Conservation (phyloP, 1,140 invertebrate genomes). For the Planococcus citri region DNA sequence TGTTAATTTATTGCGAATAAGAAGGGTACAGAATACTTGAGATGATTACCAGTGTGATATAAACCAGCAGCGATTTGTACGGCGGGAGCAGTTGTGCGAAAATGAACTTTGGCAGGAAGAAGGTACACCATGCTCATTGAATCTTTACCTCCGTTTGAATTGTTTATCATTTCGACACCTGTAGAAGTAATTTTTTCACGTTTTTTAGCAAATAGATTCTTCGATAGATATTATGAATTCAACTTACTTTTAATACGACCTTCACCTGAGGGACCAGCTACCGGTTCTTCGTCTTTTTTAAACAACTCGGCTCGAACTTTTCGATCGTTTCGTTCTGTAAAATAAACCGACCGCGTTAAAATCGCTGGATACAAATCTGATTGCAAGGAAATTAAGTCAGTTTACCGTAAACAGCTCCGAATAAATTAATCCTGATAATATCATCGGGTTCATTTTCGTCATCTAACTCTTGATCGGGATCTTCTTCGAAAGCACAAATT, state of each 20-base stretch:
- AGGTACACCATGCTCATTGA: conserved; percentile 55
- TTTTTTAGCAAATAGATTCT: not conserved
- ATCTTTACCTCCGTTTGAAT: conserved; percentile 47
- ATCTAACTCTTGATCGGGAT: conserved; percentile 38
- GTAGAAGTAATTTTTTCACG: not conserved
- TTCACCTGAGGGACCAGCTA: not conserved
- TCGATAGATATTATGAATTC: not conserved
- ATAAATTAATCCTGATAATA: conserved; percentile 41
- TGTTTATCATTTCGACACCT: conserved; percentile 25
- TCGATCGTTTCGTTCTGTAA: conserved; percentile 6
- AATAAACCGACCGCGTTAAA: not conserved
- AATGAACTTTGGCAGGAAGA: conserved; percentile 58
- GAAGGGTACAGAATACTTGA: not conserved
- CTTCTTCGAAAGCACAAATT: conserved; percentile 63
- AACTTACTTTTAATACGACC: not conserved
- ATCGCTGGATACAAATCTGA: not conserved
- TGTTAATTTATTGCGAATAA: not conserved
- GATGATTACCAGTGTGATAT: conserved; percentile 56
- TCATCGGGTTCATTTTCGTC: conserved; percentile 39
- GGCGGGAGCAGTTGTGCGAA: conserved; percentile 55
- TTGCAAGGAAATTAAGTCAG: not conserved
- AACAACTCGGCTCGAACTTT: not conserved
- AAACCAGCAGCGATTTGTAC: conserved; percentile 76
- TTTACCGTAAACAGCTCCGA: conserved; percentile 39
- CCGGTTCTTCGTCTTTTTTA: not conserved